Percentiles rank a stretch among this genome's conserved stretches.
phyloP scores from a whole-genome alignment of 2,113 vertebrate genomes.

The Piliocolobus tephrosceles region DNA sequence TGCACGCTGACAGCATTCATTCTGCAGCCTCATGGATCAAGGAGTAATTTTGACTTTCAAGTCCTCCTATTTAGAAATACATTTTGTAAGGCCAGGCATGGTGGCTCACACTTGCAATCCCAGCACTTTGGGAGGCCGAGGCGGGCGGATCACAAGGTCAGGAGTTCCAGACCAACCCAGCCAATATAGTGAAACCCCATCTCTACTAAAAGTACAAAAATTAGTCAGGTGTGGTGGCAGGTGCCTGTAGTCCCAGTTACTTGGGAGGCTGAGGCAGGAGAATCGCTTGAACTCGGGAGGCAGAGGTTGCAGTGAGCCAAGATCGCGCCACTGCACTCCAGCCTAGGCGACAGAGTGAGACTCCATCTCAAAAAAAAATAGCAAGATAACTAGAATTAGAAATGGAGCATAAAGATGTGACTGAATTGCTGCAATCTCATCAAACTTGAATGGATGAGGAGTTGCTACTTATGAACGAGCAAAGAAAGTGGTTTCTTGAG shows the following conservation, averaged over 20 bases:
- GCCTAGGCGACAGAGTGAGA: no score
- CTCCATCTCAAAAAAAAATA: not conserved
- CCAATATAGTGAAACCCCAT: no score
- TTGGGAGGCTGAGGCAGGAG: no score
- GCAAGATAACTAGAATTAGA: not conserved
- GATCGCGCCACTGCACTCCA: no score
- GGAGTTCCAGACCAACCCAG: no score
- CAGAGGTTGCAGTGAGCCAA: no score
- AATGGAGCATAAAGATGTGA: not conserved
- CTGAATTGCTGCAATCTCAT: not conserved
- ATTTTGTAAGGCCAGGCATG: not conserved
- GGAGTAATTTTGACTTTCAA: not conserved
- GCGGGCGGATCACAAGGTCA: no score
- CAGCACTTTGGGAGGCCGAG: no score
- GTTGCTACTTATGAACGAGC: not conserved
- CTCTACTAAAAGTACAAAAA: no score
- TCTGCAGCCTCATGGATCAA: not conserved
- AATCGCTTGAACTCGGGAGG: no score
- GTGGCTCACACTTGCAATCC: no score
- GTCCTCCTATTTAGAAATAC: not conserved
- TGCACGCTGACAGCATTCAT: not conserved
- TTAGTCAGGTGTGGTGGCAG: fast-evolving
- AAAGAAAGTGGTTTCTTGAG: not conserved
- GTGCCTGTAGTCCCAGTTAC: no score
- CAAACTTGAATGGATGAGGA: not conserved